Base-by-base conservation (phyloP, 2,113 vertebrate species). In the Cottus gobio region DNA sequence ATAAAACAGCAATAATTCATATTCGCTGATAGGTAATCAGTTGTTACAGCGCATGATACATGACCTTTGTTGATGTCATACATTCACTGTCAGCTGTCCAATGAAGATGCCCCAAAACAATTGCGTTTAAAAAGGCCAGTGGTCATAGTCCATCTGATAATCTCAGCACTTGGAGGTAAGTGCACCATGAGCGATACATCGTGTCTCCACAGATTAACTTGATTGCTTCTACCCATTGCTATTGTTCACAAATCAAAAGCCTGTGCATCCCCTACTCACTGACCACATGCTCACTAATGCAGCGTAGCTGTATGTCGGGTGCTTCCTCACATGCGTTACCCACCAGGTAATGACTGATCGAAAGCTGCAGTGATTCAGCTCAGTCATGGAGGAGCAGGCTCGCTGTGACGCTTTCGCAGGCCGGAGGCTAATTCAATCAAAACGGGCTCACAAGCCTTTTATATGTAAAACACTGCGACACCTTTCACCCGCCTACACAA, bases 351-450 rank as follows among this genome's bases (percentile, higher is more conserved):
- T 1, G 36, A 54, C n/a, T 50, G 72, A 77, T 48, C 58, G 68
- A 18, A 75, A 67, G 44, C 61, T 67, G 37, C 58, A 60, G 37
- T 42, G 42, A 57, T 65, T 71, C 39, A 5, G 75, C 66, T 61
- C 10, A 30, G 37, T 42, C 66, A 12, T 20, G 37, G 8, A 62
- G 37, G 31, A 56, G 15, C 66, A 7, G 36, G 16, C 28, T 36
- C 30, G 36, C 15, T 54, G 57, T 28, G 10, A 39, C 22, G 0
- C 13, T 18, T n/a, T n/a, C n/a, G n/a, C 20, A 12, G 22, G 37
- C 44, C 36, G 37, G 28, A 67, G 24, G 20, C 16, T 12, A 71
- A 75, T 87, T 54, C 34, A 71, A 58, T 75, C 84, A 74, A 18
- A 76, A 48, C 65, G 20, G 18, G 15, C 54, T 52, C 50, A 18